Percentiles rank a stretch among this genome's conserved stretches.
Conservation (phyloP, 2,113 vertebrate species). For the Atrichornis clamosus region DNA sequence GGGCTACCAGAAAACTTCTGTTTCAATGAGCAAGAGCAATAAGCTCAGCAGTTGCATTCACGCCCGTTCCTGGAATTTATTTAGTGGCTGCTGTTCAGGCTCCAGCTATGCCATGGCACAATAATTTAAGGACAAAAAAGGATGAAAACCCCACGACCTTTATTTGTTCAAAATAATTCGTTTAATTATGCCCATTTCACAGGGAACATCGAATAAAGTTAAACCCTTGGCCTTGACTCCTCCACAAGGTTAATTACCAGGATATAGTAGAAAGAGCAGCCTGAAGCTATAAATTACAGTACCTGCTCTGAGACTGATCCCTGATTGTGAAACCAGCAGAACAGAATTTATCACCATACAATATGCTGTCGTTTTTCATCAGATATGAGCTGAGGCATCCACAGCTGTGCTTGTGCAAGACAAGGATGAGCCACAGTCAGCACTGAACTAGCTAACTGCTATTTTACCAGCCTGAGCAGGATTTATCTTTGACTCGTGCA, state of each 20-base stretch:
- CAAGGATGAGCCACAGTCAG: neutral
- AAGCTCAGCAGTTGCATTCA: neutral
- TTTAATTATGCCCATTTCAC: neutral
- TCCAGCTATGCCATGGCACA: neutral
- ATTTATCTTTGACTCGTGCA: neutral
- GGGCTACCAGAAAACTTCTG: neutral
- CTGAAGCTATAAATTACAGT: conserved; percentile 7
- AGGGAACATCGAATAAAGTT: neutral
- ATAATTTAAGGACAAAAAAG: neutral
- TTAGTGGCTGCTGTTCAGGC: neutral
- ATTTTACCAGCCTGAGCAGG: neutral
- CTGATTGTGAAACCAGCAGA: neutral
- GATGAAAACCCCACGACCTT: neutral
- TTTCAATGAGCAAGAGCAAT: neutral
- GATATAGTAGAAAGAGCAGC: neutral
- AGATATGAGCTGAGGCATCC: neutral
- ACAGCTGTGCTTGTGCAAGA: neutral
- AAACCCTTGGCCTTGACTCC: neutral
- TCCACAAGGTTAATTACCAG: conserved; percentile 1
- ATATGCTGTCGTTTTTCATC: neutral
- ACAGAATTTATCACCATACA: neutral
- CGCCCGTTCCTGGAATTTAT: neutral
- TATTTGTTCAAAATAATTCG: neutral
- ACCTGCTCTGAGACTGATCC: neutral
- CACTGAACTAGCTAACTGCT: neutral